These are phyloP conservation scores for Sandelia bainsii DNA, from an alignment of 2,797 vertebrate genomes.

Conservation along the genomic window DNA sequence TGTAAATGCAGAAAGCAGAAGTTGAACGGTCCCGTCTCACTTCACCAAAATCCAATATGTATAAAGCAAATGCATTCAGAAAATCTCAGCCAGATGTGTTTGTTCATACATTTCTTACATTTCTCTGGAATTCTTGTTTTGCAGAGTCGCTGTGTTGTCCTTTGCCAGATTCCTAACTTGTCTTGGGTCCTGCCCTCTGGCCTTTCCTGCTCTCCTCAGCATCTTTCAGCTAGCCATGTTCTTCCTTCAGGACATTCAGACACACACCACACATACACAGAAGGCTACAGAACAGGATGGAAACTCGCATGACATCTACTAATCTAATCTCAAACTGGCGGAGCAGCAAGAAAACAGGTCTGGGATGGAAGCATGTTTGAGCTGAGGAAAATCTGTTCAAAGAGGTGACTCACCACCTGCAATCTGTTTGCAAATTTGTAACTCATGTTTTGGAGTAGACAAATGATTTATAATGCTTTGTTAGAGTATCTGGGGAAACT, in stretches of 20 bases:
- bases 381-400: slow-evolving; percentile 37
- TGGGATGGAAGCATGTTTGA: slow-evolving; percentile 31
- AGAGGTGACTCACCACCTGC: slow-evolving; percentile 48
- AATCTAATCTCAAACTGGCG: slow-evolving; percentile 54
- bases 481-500: slow-evolving; percentile 7
- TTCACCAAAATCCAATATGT: slow-evolving; percentile 13
- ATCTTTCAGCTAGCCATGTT: slow-evolving; percentile 37
- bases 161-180: slow-evolving; percentile 31
- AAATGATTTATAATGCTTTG: slow-evolving; percentile 20
- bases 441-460: slow-evolving; percentile 9
- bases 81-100: slow-evolving; percentile 1
- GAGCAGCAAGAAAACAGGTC: slow-evolving; percentile 51
- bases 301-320: slow-evolving; percentile 40
- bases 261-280: slow-evolving; percentile 5
- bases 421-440: slow-evolving; percentile 46
- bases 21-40: slow-evolving; percentile 27
- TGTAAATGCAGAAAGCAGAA: slow-evolving; percentile 71
- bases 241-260: slow-evolving; percentile 27
- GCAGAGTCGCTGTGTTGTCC: slow-evolving; percentile 38
- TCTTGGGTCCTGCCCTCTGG: slow-evolving; percentile 28
- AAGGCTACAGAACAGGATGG: slow-evolving; percentile 36
- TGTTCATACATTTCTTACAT: slow-evolving; percentile 19
- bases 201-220: slow-evolving; percentile 30
- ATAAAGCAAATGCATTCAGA: slow-evolving; percentile 24
- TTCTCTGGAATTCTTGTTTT: slow-evolving; percentile 47